Evolutionary conservation across 2,888 invertebrate species (phyloP).

Genomic region (Agelastica alni): DNA sequence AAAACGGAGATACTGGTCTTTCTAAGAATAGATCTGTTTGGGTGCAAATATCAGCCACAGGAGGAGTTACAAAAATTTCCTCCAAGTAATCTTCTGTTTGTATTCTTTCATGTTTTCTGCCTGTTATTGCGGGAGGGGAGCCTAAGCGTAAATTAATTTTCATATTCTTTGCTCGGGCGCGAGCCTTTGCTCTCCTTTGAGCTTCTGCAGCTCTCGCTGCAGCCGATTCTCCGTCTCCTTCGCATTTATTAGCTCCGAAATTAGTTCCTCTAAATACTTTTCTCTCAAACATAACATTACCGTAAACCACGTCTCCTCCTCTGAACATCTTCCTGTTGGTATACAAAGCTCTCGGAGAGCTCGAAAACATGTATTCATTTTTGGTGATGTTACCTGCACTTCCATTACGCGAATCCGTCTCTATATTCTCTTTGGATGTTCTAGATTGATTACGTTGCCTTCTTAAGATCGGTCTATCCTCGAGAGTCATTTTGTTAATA

Average conservation of each 20-base stretch:
- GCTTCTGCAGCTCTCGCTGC: constrained; percentile 65
- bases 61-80: constrained; percentile 77
- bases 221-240: constrained; percentile 61
- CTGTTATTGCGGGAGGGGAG: constrained; percentile 79
- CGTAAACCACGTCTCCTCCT: constrained; percentile 62
- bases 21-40: constrained; percentile 83
- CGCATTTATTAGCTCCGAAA: constrained; percentile 62
- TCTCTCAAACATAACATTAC: constrained; percentile 89
- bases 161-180: constrained; percentile 67
- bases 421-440: constrained; percentile 25
- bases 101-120: constrained; percentile 81
- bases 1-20: constrained; percentile 78
- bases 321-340: constrained; percentile 61
- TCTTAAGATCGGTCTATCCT: constrained; percentile 30
- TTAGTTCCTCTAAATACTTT: constrained; percentile 85
- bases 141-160: constrained; percentile 61
- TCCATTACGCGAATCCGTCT: background rate
- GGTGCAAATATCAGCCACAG: constrained; percentile 76
- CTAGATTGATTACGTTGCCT: constrained; percentile 27
- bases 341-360: constrained; percentile 65
- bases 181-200: constrained; percentile 73
- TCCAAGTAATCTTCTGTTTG: constrained; percentile 91
- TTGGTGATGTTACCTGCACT: constrained; percentile 35
- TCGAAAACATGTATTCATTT: constrained; percentile 63
- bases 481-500: constrained; percentile 34